A percentile compares a stretch with the other conserved stretches of the same genome.
Evolutionary conservation across 2,888 invertebrate species (phyloP).

Genomic region (Drosophila atripex): DNA sequence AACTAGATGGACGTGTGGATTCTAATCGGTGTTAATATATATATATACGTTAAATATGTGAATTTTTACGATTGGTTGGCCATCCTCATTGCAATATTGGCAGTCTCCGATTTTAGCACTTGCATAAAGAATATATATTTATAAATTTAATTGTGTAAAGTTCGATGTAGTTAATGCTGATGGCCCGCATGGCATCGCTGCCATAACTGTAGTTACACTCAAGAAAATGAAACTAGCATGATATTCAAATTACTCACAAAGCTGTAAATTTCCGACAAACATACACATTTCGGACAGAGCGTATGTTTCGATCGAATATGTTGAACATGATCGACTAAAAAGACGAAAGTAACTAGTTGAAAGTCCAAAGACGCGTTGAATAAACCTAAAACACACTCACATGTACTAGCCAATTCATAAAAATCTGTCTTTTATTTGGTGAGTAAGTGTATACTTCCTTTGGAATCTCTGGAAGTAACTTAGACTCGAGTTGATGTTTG

Average conservation of each 20-base stretch:
- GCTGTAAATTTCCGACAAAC: slow-evolving; percentile 41
- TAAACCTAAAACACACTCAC: slow-evolving; percentile 39
- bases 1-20: slow-evolving; percentile 29
- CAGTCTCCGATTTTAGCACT: slow-evolving; percentile 38
- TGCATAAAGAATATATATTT: slow-evolving; percentile 23
- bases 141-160: slow-evolving; percentile 48
- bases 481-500: neutral
- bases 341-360: slow-evolving; percentile 33
- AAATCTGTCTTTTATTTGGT: neutral
- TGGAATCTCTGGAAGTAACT: neutral
- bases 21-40: slow-evolving; percentile 43
- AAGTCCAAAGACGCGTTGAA: slow-evolving; percentile 52
- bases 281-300: slow-evolving; percentile 9
- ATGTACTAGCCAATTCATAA: slow-evolving; percentile 43
- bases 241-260: slow-evolving; percentile 42
- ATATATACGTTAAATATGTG: slow-evolving; percentile 44
- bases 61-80: slow-evolving; percentile 50
- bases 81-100: slow-evolving; percentile 19
- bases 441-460: neutral
- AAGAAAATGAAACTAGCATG: slow-evolving; percentile 18
- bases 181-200: neutral
- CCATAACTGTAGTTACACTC: slow-evolving; percentile 18
- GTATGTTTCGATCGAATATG: slow-evolving; percentile 40
- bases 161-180: slow-evolving; percentile 30
- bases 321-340: slow-evolving; percentile 42